Evolutionary conservation across 2,888 invertebrate species (phyloP).

Genomic region (Troilus luridus): DNA sequence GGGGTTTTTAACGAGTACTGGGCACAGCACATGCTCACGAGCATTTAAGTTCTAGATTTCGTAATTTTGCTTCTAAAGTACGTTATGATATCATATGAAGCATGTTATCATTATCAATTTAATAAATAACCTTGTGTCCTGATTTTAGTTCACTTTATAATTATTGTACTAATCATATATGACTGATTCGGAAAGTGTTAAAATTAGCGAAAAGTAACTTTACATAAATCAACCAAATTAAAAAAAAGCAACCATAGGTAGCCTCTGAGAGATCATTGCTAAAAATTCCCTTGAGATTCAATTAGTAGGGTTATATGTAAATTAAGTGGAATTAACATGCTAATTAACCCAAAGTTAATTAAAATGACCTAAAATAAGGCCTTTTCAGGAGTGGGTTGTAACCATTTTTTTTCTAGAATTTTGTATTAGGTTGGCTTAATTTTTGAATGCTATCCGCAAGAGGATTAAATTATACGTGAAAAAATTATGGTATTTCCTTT

Average conservation of each 20-base stretch:
- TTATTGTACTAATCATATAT: neutral
- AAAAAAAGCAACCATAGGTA: neutral
- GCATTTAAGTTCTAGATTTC: too few relatives aligned
- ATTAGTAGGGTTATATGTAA: neutral
- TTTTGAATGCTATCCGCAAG: neutral
- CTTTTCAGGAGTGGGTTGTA: neutral
- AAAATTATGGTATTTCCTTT: neutral
- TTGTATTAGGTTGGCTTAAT: neutral
- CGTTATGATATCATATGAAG: too few relatives aligned
- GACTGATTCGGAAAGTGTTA: too few relatives aligned
- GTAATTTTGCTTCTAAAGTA: too few relatives aligned
- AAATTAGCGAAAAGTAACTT: neutral
- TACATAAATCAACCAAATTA: neutral
- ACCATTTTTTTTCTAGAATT: neutral
- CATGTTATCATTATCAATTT: too few relatives aligned
- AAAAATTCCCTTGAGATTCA: neutral
- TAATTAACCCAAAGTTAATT: slow-evolving; percentile 27
- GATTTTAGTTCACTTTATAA: too few relatives aligned
- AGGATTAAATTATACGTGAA: neutral
- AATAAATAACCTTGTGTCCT: too few relatives aligned
- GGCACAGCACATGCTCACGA: too few relatives aligned
- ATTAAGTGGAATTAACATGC: slow-evolving; percentile 4
- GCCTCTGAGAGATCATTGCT: neutral
- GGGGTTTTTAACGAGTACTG: too few relatives aligned
- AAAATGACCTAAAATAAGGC: slow-evolving; percentile 10